Percentiles rank a stretch among this genome's conserved stretches.
These are phyloP conservation scores for Lagorchestes hirsutus DNA, from an alignment of 2,797 vertebrate species.

Conservation along the genomic window DNA sequence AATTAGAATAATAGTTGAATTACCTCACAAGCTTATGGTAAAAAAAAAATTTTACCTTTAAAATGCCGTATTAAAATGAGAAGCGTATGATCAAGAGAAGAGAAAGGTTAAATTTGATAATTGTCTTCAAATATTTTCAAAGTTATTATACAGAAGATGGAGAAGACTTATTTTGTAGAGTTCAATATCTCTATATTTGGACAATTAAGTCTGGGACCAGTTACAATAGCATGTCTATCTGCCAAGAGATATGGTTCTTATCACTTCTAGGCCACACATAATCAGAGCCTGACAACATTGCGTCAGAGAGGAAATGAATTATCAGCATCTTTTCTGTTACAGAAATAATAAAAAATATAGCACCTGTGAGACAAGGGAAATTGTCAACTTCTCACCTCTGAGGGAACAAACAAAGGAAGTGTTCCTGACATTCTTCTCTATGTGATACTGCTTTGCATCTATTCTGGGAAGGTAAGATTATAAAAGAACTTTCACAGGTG, in stretches of 20 bases:
- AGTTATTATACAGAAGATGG: not conserved
- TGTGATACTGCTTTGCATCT: not conserved
- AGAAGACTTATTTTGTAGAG: not conserved
- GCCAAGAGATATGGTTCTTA: not conserved
- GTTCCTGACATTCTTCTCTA: slow-evolving; percentile 10
- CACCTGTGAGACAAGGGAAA: slow-evolving; percentile 35
- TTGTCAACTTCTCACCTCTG: slow-evolving; percentile 28
- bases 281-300: not conserved
- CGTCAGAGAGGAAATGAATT: slow-evolving; percentile 33
- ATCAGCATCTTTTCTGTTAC: slow-evolving; percentile 40
- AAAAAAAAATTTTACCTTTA: not conserved
- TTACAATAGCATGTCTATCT: not conserved
- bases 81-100: not conserved
- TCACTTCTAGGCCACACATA: not conserved
- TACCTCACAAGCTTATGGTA: not conserved
- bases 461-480: not conserved
- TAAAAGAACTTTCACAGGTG: slow-evolving; percentile 42
- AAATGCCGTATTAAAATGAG: not conserved
- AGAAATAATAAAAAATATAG: slow-evolving; percentile 16
- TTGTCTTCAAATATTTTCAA: slow-evolving; percentile 18
- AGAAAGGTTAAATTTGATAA: not conserved
- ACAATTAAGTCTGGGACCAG: not conserved
- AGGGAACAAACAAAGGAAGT: slow-evolving; percentile 34
- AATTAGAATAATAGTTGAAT: not conserved
- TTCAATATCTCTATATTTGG: not conserved